Evolutionary conservation across 2,888 invertebrate genomes (phyloP).

Genomic region (Drosophila yooni): DNA sequence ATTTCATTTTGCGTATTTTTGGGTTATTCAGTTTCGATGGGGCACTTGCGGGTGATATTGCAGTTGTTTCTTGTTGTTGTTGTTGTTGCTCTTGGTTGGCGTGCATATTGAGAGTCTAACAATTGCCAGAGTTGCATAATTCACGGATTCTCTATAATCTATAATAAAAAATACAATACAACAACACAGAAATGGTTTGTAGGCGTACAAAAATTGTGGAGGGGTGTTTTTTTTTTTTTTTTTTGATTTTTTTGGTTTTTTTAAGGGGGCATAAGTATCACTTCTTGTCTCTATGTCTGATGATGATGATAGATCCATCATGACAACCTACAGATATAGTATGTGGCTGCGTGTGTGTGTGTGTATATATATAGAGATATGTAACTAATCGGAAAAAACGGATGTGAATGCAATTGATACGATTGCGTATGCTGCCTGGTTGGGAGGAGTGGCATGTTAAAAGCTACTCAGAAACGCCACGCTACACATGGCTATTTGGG

Average conservation of each 20-base stretch:
- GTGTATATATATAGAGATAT: not conserved
- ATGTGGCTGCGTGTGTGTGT: constrained; percentile 3
- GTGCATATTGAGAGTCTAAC: constrained; percentile 76
- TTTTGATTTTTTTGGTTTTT: constrained; percentile 8
- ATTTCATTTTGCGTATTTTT: constrained; percentile 28
- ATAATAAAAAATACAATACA: constrained; percentile 75
- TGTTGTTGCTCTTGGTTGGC: constrained; percentile 65
- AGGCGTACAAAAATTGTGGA: constrained; percentile 58
- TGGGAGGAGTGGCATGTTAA: constrained; percentile 52
- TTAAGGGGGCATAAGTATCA: constrained; percentile 46
- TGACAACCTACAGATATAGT: constrained; percentile 32
- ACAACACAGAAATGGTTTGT: constrained; percentile 70
- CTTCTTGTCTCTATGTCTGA: constrained; percentile 46
- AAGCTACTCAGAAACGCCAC: constrained; percentile 74
- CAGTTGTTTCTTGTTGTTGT: constrained; percentile 43
- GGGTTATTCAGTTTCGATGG: constrained; percentile 49
- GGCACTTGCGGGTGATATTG: constrained; percentile 68
- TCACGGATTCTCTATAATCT: constrained; percentile 79
- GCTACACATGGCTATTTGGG: constrained; percentile 76
- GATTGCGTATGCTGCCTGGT: constrained; percentile 44
- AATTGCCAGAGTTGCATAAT: constrained; percentile 80
- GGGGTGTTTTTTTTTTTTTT: constrained; percentile 19
- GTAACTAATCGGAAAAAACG: constrained; percentile 42
- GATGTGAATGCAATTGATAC: constrained; percentile 56
- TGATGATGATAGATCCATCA: constrained; percentile 50